Base-by-base conservation (phyloP, 2,797 vertebrate species). In the Takifugu ocellatus region DNA sequence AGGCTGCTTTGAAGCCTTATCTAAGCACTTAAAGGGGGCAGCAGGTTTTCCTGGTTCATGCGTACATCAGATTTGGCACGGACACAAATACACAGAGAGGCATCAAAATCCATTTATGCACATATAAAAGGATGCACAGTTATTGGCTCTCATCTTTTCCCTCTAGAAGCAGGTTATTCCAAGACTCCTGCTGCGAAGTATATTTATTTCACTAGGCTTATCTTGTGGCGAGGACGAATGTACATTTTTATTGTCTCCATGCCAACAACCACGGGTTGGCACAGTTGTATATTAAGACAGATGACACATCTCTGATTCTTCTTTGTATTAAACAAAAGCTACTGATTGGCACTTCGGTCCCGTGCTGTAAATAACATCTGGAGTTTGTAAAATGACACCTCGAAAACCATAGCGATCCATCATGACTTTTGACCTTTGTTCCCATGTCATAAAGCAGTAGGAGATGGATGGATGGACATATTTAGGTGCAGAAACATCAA, bases 1-100 rank as follows among this genome's bases (percentile, higher is more conserved):
- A 21, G 3, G 66, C 43, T 45, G 70, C 79, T 83, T 83, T 80
- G 72, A 82, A 84, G 74, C 67, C 47, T 76, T 72, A 78, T 81
- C 70, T 75, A 49, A 63, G 25, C 42, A 63, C 21, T 12, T 12
- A 16, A 2, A 2, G 14, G 39, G 1, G 31, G 47, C 59, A 49
- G 47, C 47, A 64, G 55, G 21, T 56, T 59, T 55, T 71, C 21
- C 53, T 14, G 15, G 61, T 72, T 61, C 14, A 49, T 46, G 52
- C 46, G 39, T 31, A 56, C 50, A 79, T 72, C 56, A 61, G 59
- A 56, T 74, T 49, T 75, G 60, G 78, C 68, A 76, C n/a, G n/a
- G 31, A 61, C 49, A 57, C 55, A 63, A 44, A 61, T 31, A 59
- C 50, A 39, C 26, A 53, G 51, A 39, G 57, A 29, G 14, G 48